These are phyloP conservation scores for Neodiprion pinetum DNA, from an alignment of 1,140 invertebrate genomes.

Conservation along the genomic window DNA sequence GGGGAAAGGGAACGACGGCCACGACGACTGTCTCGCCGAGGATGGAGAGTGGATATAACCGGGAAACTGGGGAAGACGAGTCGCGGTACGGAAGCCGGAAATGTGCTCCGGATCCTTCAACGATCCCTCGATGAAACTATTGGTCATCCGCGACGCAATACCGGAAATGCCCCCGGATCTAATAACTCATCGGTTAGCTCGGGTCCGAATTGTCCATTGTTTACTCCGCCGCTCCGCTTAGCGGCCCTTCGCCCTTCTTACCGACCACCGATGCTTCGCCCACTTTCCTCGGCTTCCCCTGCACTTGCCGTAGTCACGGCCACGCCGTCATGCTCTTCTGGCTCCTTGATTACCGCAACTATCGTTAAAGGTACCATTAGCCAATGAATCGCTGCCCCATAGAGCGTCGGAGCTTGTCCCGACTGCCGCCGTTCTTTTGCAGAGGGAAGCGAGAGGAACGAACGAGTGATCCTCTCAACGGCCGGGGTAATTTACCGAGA, in stretches of 20 bases:
- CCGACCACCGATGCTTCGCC: not conserved
- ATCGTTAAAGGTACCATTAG: slow-evolving; percentile 15
- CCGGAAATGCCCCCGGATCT: slow-evolving; percentile 59
- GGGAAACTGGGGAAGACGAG: slow-evolving; percentile 29
- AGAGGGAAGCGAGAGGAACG: not conserved
- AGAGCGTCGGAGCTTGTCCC: not conserved
- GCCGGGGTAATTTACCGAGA: not conserved
- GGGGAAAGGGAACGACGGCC: slow-evolving; percentile 28
- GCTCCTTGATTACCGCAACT: slow-evolving; percentile 11
- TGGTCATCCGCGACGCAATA: slow-evolving; percentile 62
- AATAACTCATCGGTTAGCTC: slow-evolving; percentile 59
- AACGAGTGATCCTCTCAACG: not conserved
- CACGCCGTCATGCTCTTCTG: not conserved
- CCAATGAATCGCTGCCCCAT: slow-evolving; percentile 12
- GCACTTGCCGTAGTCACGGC: not conserved
- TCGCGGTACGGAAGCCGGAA: slow-evolving; percentile 58
- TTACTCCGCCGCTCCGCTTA: not conserved
- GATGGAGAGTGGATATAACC: too few species aligned
- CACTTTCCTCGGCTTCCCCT: slow-evolving; percentile 8
- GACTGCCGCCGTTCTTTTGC: not conserved
- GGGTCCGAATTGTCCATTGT: slow-evolving; percentile 10
- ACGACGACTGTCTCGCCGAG: not conserved
- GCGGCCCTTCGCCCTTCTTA: not conserved
- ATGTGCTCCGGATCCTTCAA: slow-evolving; percentile 64
- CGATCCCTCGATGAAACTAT: slow-evolving; percentile 65